phyloP scores from a whole-genome alignment of 2,797 vertebrate species.

The Eulemur mongoz region DNA sequence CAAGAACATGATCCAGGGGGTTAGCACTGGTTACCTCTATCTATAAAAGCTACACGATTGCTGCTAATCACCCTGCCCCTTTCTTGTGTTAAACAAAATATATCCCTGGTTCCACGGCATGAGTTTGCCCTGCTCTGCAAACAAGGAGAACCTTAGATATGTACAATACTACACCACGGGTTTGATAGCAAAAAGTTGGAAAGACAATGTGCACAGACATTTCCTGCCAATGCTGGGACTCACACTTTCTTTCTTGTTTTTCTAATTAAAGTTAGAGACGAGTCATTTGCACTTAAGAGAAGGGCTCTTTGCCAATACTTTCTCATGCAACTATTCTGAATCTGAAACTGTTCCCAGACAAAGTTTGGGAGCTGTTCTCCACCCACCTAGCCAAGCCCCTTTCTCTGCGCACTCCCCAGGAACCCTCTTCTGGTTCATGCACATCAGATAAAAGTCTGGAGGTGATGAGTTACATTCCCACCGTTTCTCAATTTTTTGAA shows the following conservation, averaged over 20 bases:
- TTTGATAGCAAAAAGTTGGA: constrained; percentile 20
- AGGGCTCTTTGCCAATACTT: constrained; percentile 37
- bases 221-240: not conserved
- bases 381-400: not conserved
- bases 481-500: not conserved
- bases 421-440: not conserved
- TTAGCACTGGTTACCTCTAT: not conserved
- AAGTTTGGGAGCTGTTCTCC: constrained; percentile 21
- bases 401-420: not conserved
- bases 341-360: constrained; percentile 56
- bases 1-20: not conserved
- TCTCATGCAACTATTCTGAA: not conserved
- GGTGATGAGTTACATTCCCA: not conserved
- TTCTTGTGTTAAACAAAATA: not conserved
- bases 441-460: not conserved
- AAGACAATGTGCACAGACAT: not conserved
- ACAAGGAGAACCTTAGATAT: not conserved
- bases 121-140: not conserved
- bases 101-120: not conserved
- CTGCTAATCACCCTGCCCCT: not conserved
- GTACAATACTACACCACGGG: not conserved
- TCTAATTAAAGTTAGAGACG: constrained; percentile 25
- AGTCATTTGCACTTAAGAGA: constrained; percentile 56
- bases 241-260: constrained; percentile 25
- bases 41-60: not conserved